phyloP scores from a whole-genome alignment of 2,888 invertebrate species.

The Podabrus alpinus region DNA sequence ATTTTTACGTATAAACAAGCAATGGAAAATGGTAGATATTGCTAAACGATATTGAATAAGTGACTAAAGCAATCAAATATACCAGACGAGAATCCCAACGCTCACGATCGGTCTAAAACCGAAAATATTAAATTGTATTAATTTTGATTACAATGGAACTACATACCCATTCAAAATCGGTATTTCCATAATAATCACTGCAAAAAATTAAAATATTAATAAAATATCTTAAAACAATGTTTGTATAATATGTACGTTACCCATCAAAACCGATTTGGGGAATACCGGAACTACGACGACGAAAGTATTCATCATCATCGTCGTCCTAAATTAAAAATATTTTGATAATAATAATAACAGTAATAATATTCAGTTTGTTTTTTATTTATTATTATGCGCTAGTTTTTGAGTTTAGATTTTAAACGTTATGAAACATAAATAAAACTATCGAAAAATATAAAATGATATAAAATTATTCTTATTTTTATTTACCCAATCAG shows the following conservation, averaged over 20 bases:
- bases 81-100: conserved; percentile 21
- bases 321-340: conserved; percentile 5
- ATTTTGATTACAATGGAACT: background rate
- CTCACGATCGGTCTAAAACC: conserved; percentile 9
- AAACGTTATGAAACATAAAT: too few species aligned
- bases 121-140: background rate
- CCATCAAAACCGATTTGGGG: too few species aligned
- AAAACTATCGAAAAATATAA: too few species aligned
- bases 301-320: background rate
- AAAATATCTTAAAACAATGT: background rate
- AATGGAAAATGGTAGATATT: conserved; percentile 25
- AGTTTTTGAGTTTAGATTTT: too few species aligned
- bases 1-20: conserved; percentile 15
- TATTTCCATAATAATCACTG: background rate
- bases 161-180: background rate
- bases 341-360: background rate
- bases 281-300: background rate
- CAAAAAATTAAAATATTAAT: background rate
- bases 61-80: conserved; percentile 16
- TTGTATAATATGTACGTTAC: background rate
- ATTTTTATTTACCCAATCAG: conserved; percentile 5
- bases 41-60: conserved; percentile 22
- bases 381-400: too few species aligned
- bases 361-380: background rate
- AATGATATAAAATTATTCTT: background rate